A percentile compares a stretch with the other conserved stretches of the same genome.
phyloP scores from a whole-genome alignment of 1,140 invertebrate genomes.

The Drosophila gunungcola region DNA sequence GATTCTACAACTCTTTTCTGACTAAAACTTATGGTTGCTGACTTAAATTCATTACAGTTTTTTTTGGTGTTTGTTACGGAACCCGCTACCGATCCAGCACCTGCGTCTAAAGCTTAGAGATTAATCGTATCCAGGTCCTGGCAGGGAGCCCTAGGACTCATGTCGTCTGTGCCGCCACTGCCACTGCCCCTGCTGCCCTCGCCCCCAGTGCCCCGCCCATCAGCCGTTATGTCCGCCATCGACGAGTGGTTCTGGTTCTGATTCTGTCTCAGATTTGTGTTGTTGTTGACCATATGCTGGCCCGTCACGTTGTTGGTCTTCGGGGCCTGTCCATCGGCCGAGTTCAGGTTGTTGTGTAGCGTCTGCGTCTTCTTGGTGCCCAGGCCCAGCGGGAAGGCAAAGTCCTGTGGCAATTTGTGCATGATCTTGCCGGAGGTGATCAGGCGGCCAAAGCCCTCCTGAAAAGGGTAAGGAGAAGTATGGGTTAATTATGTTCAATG shows the following conservation, averaged over 20 bases:
- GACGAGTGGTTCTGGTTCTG: conserved; percentile 75
- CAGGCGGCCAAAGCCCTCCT: conserved; percentile 98
- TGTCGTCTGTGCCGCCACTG: conserved; percentile 59
- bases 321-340: conserved; percentile 24
- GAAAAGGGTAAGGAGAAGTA: conserved; percentile 31
- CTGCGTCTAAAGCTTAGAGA: conserved; percentile 79
- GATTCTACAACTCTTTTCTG: not conserved
- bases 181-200: conserved; percentile 32
- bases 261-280: conserved; percentile 62
- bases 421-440: conserved; percentile 99
- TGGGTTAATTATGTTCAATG: not conserved
- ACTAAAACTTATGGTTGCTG: conserved; percentile 15
- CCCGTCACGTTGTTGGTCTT: conserved; percentile 82
- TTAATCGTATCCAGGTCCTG: conserved; percentile 89
- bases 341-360: conserved; percentile 56
- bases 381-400: conserved; percentile 73
- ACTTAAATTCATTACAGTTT: conserved; percentile 51
- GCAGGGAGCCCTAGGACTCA: conserved; percentile 86
- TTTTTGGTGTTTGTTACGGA: conserved; percentile 66
- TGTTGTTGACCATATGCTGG: conserved; percentile 81
- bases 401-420: conserved; percentile 90
- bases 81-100: conserved; percentile 13
- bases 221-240: conserved; percentile 66
- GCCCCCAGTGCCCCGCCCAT: conserved; percentile 34
- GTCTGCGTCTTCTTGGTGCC: conserved; percentile 78